Conservation (phyloP, 2,888 invertebrate genomes). For the Zhengitettix transpicula region DNA sequence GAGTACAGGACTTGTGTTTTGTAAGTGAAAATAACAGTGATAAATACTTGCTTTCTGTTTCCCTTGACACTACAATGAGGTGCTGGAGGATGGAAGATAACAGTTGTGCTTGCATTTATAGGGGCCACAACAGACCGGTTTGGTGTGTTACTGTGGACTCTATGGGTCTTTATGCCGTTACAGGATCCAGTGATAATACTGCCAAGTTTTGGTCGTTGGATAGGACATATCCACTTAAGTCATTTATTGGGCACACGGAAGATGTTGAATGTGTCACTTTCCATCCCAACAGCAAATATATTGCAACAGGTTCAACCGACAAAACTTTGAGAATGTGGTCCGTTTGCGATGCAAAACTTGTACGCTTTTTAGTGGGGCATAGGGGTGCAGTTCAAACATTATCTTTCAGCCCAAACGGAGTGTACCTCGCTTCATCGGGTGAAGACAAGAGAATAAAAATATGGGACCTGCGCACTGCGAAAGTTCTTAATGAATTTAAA, state of each 20-base stretch:
- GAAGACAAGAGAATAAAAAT: not conserved
- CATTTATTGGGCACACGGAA: conserved; percentile 75
- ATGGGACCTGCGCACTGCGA: not conserved
- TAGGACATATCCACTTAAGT: conserved; percentile 61
- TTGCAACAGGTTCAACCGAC: conserved; percentile 85
- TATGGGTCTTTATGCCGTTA: conserved; percentile 51
- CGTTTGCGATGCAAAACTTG: conserved; percentile 61
- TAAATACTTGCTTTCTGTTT: conserved; percentile 43
- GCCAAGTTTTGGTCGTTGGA: conserved; percentile 70
- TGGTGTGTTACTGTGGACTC: conserved; percentile 69
- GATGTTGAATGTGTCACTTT: conserved; percentile 82
- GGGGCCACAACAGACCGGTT: conserved; percentile 79
- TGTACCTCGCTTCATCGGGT: conserved; percentile 52
- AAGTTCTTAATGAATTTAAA: not conserved
- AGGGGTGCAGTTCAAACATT: conserved; percentile 52
- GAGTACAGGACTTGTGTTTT: conserved; percentile 50
- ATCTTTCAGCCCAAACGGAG: conserved; percentile 72
- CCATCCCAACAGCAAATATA: conserved; percentile 80
- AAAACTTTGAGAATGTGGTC: conserved; percentile 77
- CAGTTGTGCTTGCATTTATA: conserved; percentile 50
- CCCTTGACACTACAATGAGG: conserved; percentile 61
- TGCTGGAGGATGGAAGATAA: conserved; percentile 57
- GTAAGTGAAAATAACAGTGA: conserved; percentile 36
- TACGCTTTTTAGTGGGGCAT: conserved; percentile 65
- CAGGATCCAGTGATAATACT: conserved; percentile 65